A percentile compares a stretch with the other conserved stretches of the same genome.
phyloP scores from a whole-genome alignment of 2,113 vertebrate species.

The Mungos mungo region DNA sequence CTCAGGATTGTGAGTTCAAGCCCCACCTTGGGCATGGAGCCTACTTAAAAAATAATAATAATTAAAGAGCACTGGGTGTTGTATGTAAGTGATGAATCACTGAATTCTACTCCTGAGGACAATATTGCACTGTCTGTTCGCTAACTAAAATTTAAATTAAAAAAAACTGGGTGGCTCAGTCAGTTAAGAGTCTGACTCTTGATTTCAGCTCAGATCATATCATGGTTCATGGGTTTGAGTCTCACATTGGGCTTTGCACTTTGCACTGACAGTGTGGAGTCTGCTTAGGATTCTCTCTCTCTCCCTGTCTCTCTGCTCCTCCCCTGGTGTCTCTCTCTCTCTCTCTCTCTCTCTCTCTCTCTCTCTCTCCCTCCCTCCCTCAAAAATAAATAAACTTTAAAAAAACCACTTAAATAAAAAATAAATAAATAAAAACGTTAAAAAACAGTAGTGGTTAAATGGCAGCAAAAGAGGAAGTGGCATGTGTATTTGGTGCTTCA shows the following conservation, averaged over 20 bases:
- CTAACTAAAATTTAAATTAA: no score
- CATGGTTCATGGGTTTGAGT: not conserved
- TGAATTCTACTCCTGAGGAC: no score
- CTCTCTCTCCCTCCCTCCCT: not conserved
- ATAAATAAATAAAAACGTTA: not conserved
- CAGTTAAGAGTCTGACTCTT: not conserved
- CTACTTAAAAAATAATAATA: not conserved
- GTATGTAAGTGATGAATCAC: no score
- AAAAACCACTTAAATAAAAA: not conserved
- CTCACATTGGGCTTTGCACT: not conserved
- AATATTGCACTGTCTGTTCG: no score
- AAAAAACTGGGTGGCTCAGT: not conserved
- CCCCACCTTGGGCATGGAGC: not conserved
- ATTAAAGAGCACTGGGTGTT: no score
- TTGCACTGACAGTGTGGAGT: no score
- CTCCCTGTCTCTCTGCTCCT: not conserved
- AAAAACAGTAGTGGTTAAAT: not conserved
- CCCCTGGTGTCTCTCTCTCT: no score
- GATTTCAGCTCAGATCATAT: not conserved
- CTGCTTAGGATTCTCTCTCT: not conserved
- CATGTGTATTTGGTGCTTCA: not conserved
- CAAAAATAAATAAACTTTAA: no score
- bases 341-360: not conserved
- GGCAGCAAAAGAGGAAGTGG: not conserved
- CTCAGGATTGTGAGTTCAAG: not conserved